These are phyloP conservation scores for Alligator mississippiensis DNA, from an alignment of 2,113 vertebrate species.

Conservation along the genomic window DNA sequence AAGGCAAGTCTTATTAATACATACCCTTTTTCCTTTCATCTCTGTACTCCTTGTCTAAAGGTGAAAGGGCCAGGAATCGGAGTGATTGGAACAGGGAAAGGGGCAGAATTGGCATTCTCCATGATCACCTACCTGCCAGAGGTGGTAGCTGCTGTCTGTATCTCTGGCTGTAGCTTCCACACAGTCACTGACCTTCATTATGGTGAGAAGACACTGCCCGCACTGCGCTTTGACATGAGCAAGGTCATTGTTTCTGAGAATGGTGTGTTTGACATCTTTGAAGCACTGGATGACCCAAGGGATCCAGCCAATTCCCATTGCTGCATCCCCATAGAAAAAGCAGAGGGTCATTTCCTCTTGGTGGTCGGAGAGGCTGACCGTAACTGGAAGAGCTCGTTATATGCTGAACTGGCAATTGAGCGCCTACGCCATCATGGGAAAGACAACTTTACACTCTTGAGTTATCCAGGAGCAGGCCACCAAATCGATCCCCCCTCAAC, in stretches of 20 bases:
- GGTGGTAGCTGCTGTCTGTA: constrained; percentile 73
- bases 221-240: constrained; percentile 71
- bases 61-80: constrained; percentile 77
- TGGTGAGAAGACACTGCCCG: constrained; percentile 67
- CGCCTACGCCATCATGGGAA: constrained; percentile 69
- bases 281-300: constrained; percentile 72
- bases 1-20: constrained; percentile 22
- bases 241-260: constrained; percentile 67
- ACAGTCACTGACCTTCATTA: constrained; percentile 70
- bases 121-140: constrained; percentile 80
- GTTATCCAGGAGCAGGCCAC: constrained; percentile 77
- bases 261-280: constrained; percentile 74
- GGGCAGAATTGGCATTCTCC: constrained; percentile 77
- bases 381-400: constrained; percentile 78
- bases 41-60: constrained; percentile 53
- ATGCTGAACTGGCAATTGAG: constrained; percentile 68
- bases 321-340: constrained; percentile 75
- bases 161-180: constrained; percentile 77
- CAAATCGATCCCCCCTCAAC: constrained; percentile 73
- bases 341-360: constrained; percentile 74
- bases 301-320: constrained; percentile 68
- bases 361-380: constrained; percentile 76
- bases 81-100: constrained; percentile 78
- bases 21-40: neutral
- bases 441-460: constrained; percentile 75